These are phyloP conservation scores for Dolomedes plantarius DNA, from an alignment of 2,888 invertebrate genomes.

Conservation along the genomic window DNA sequence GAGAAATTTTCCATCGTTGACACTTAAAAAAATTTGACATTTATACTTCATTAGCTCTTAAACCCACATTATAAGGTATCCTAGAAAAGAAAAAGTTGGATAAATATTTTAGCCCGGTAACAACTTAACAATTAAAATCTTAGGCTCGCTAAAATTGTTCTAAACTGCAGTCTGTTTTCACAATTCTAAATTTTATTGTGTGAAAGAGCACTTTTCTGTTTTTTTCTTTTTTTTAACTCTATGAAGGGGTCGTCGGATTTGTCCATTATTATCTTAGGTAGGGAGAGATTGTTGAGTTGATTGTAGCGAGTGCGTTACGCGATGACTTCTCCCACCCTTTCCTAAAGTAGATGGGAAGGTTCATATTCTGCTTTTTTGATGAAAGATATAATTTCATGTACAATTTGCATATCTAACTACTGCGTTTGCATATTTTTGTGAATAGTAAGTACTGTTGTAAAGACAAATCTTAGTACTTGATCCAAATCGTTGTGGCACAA, in stretches of 20 bases:
- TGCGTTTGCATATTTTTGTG: slow-evolving; percentile 47
- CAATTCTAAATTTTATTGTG: no score
- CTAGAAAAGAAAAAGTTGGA: no score
- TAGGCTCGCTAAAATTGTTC: no score
- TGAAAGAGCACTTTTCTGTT: no score
- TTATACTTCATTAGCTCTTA: no score
- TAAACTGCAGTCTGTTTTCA: no score
- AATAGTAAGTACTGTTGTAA: slow-evolving; percentile 24
- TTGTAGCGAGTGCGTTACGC: slow-evolving; percentile 22
- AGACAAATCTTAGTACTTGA: slow-evolving; percentile 31
- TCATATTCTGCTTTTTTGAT: slow-evolving; percentile 48
- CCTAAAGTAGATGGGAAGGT: slow-evolving; percentile 59
- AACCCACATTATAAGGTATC: no score
- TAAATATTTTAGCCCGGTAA: no score
- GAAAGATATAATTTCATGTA: slow-evolving; percentile 41
- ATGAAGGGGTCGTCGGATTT: slow-evolving; percentile 60
- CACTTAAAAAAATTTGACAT: no score
- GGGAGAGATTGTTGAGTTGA: slow-evolving; percentile 42
- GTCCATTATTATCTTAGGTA: slow-evolving; percentile 59
- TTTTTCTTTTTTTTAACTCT: no score
- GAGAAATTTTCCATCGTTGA: no score
- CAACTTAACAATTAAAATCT: no score
- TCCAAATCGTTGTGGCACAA: slow-evolving; percentile 35
- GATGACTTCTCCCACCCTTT: slow-evolving; percentile 62
- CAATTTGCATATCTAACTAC: slow-evolving; percentile 51